Base-by-base conservation (phyloP, 2,888 invertebrate genomes). In the Chesias legatella region DNA sequence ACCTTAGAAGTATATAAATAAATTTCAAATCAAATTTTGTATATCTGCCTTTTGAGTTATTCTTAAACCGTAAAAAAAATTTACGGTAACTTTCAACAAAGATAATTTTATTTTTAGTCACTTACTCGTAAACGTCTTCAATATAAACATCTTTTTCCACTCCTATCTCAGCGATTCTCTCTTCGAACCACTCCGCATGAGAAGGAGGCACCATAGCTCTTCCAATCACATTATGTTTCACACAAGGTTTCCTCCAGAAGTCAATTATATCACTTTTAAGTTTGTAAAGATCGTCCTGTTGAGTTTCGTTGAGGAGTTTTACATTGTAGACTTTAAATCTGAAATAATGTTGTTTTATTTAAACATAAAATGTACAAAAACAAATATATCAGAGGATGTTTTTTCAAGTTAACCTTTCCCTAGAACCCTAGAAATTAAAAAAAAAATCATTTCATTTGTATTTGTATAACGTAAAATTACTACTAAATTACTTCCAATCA, bases 241-340 rank as follows among this genome's bases (percentile, higher is more conserved):
- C 48, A 6, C 58, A 76, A 1, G 84, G 84, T 6, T 63, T 73
- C 31, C 62, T 58, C 75, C 71, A 75, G 39, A 61, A 81, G 33
- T 83, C 82, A 6, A 83, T 55, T 0, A 52, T 3, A 35, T 81
- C 79, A 35, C 56, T 64, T 38, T 74, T 73, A 0, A 84, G 30
- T 2, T 54, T 22, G 7, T 56, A 6, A 0, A 79, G 48, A 1
- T 56, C 60, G 0, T 73, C 59, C 40, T 77, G 70, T 41, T 84
- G 79, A 0, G 46, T 13, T 47, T 61, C 43, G 1, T 47, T 58
- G 0, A 51, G 11, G 0, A 83, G 27, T 31, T 63, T 56, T 4
- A 84, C 38, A 7, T 68, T 76, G 52, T 84, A 84, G 0, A 85
- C 70, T 60, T 68, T 73, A 32, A 67, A 64, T n/a, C 84, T 85